Conservation (phyloP, 1,140 invertebrate species). For the Manduca sexta region DNA sequence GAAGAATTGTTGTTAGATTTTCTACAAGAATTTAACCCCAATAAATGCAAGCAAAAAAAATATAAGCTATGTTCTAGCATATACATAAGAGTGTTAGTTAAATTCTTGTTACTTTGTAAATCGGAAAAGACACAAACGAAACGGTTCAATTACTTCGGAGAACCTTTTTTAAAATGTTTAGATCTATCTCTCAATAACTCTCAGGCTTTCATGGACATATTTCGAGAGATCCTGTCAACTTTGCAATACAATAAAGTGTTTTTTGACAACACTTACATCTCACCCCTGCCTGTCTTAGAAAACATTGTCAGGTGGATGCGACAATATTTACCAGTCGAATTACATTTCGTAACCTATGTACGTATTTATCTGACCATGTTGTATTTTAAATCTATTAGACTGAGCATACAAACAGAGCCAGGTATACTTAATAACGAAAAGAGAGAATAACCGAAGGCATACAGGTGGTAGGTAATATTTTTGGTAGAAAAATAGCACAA, state of each 20-base stretch:
- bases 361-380: constrained; percentile 40
- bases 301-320: constrained; percentile 25
- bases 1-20: constrained; percentile 4
- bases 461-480: constrained; percentile 27
- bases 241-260: constrained; percentile 39
- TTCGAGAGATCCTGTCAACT: constrained; percentile 17
- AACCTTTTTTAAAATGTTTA: constrained; percentile 22
- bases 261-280: constrained; percentile 25
- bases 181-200: not conserved
- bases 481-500: constrained; percentile 37
- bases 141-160: constrained; percentile 25
- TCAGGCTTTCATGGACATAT: constrained; percentile 1
- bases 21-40: constrained; percentile 1
- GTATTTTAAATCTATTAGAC: constrained; percentile 34
- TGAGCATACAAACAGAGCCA: constrained; percentile 24
- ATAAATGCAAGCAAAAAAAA: not conserved
- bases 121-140: constrained; percentile 24
- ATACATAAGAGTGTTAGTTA: constrained; percentile 30
- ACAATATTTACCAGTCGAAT: constrained; percentile 26
- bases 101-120: constrained; percentile 32
- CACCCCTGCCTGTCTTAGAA: constrained; percentile 32
- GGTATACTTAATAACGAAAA: constrained; percentile 21
- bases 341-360: constrained; percentile 28
- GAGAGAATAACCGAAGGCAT: constrained; percentile 23
- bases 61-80: constrained; percentile 3